phyloP scores from a whole-genome alignment of 2,797 vertebrate genomes.

The Hippopotamyrus pictus region DNA sequence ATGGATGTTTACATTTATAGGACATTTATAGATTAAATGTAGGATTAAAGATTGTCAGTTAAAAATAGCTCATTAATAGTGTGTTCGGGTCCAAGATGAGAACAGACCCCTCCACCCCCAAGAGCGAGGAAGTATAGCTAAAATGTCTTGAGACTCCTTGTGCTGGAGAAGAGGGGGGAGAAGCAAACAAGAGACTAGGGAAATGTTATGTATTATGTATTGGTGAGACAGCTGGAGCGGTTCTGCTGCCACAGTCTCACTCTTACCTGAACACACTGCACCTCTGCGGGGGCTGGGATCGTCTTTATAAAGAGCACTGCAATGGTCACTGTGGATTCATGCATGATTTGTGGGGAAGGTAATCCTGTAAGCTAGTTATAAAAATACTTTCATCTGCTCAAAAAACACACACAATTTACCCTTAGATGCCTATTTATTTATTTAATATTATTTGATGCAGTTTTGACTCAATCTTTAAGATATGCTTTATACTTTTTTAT shows the following conservation, averaged over 20 bases:
- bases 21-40: neutral
- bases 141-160: neutral
- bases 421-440: neutral
- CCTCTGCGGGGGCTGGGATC: neutral
- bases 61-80: neutral
- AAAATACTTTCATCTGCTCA: neutral
- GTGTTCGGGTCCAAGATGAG: neutral
- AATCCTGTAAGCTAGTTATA: neutral
- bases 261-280: neutral
- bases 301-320: neutral
- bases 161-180: neutral
- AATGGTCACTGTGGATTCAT: neutral
- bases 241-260: neutral
- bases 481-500: neutral
- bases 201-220: neutral
- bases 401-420: neutral
- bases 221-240: neutral
- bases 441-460: neutral
- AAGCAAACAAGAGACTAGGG: neutral
- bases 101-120: neutral
- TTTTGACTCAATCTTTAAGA: neutral
- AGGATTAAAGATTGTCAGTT: neutral
- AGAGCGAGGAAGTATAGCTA: neutral
- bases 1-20: too few relatives aligned
- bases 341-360: neutral